A percentile compares a stretch with the other conserved stretches of the same genome.
phyloP scores from a whole-genome alignment of 1,140 invertebrate species.

The Platyscapa corneri region DNA sequence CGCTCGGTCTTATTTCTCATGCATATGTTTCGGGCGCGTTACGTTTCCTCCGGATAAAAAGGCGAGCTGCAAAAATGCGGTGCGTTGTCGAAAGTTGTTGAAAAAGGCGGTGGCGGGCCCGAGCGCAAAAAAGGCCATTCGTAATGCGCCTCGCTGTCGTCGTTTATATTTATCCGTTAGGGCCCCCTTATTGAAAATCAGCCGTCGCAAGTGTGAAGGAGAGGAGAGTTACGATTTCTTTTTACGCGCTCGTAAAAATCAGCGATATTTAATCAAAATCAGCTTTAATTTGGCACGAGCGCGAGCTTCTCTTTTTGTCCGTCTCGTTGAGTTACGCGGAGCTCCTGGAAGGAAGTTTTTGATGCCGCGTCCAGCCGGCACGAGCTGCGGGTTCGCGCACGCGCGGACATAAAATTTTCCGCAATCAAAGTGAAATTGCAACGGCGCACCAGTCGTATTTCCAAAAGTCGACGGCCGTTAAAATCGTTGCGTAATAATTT shows the following conservation, averaged over 20 bases:
- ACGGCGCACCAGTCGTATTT: not conserved
- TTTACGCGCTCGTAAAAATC: not conserved
- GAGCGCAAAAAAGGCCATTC: not conserved
- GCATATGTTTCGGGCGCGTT: not conserved
- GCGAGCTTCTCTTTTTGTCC: not conserved
- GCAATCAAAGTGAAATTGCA: not conserved
- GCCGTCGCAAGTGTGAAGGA: not conserved
- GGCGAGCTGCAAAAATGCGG: not conserved
- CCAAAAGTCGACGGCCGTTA: not conserved
- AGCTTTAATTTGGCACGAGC: not conserved
- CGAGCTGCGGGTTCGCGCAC: no score
- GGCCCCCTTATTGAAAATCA: not conserved
- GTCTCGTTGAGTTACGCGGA: not conserved
- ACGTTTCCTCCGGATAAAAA: not conserved
- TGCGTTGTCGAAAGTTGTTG: not conserved
- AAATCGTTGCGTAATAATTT: not conserved
- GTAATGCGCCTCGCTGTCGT: not conserved
- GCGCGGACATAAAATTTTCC: not conserved
- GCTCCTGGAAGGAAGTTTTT: not conserved
- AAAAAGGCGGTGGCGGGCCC: not conserved
- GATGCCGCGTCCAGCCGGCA: not conserved
- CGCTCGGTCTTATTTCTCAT: not conserved
- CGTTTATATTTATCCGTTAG: not conserved
- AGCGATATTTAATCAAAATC: not conserved
- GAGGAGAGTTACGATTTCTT: not conserved